These are phyloP conservation scores for Anolis carolinensis DNA, from an alignment of 2,113 vertebrate genomes.

Conservation along the genomic window DNA sequence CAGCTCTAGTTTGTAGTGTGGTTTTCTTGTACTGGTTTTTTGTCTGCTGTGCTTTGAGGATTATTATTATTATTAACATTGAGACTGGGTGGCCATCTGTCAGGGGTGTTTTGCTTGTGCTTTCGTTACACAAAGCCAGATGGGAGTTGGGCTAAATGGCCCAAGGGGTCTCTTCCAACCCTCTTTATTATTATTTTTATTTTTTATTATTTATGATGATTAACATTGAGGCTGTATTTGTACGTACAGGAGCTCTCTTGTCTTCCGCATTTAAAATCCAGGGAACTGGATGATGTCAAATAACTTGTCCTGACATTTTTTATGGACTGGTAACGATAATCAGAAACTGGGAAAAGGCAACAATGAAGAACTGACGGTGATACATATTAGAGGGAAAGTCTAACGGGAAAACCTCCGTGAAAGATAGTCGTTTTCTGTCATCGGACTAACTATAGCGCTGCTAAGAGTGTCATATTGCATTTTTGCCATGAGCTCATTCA, in stretches of 20 bases:
- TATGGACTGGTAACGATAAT: not conserved
- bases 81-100: no score
- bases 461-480: conserved; percentile 1
- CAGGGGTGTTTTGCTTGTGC: no score
- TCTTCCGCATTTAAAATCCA: not conserved
- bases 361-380: not conserved
- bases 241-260: not conserved
- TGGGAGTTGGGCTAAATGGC: no score
- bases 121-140: no score
- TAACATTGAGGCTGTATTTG: no score
- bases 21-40: no score
- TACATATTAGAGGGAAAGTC: not conserved
- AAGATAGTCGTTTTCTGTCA: conserved; percentile 11
- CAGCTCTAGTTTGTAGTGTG: no score
- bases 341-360: not conserved
- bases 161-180: no score
- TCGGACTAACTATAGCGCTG: not conserved
- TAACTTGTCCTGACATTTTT: not conserved
- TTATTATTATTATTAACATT: no score
- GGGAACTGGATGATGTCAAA: not conserved
- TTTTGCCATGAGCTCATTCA: not conserved
- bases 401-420: not conserved
- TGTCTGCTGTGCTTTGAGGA: no score
- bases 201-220: no score
- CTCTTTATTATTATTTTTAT: no score